Base-by-base conservation (phyloP, 2,888 invertebrate species). In the Sepioteuthis lessoniana region DNA sequence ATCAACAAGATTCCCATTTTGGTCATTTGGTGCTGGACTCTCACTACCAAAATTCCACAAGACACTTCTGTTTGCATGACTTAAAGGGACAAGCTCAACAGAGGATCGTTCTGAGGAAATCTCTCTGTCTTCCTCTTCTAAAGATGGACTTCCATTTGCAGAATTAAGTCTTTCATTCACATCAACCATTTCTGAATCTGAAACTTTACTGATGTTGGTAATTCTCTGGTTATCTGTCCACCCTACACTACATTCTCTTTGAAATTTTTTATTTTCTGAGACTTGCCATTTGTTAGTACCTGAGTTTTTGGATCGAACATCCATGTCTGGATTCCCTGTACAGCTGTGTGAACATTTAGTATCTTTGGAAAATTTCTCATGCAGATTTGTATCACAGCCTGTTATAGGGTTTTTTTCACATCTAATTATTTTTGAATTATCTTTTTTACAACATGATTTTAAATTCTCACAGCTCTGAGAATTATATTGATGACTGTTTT, bases 1-100 rank as follows among this genome's bases (percentile, higher is more conserved):
- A 92, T 92, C 92, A 10, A 92, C 92, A 28, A 92, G 42, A 10
- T 47, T 92, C n/a, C 31, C 47, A 1, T 46, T 47, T n/a, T 47
- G 42, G 25, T 47, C 46, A 46, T 47, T 47, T 0, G n/a, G 13
- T 16, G 31, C 47, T 16, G 28, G 16, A 28, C 47, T 92, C 28
- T 47, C 92, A n/a, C 7, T 5, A 2, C n/a, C 46, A 13, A 91
- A 90, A 55, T 93, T 90, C 94, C 90, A 50, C 25, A 94, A 90
- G 25, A 35, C 76, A 38, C 93, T 93, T 42, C 94, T 37, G 76
- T 50, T 47, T 90, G 93, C 93, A 47, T 46, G 76, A 37, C 35
- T 7, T 2, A 92, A 47, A 47, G 46, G 46, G 13, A 46, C 42
- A 31, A 92, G 92, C 21, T 92, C 92, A 4, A 92, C 46, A 28